Evolutionary conservation across 2,113 vertebrate genomes (phyloP).

Genomic region (Benthochromis sp.): DNA sequence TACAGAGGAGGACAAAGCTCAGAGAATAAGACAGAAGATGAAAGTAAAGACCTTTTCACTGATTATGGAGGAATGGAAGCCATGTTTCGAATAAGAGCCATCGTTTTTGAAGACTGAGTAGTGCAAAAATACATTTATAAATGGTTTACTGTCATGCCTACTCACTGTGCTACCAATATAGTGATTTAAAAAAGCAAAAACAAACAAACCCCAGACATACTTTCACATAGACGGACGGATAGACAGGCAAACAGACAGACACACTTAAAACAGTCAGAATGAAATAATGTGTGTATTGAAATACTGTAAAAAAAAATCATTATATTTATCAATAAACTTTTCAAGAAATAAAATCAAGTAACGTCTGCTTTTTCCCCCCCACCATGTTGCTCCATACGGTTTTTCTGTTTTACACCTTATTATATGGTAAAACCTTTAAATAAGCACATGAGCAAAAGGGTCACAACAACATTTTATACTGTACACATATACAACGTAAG

Average conservation of each 20-base stretch:
- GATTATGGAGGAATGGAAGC: slow-evolving; percentile 62
- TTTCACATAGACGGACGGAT: neutral
- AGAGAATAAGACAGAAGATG: neutral
- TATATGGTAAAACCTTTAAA: slow-evolving; percentile 9
- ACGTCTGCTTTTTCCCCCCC: neutral
- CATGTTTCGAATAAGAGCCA: slow-evolving; percentile 59
- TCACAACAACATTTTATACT: slow-evolving; percentile 53
- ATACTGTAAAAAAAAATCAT: slow-evolving; percentile 72
- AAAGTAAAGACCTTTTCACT: slow-evolving; percentile 49
- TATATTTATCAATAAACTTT: slow-evolving; percentile 77
- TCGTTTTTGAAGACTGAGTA: slow-evolving; percentile 19
- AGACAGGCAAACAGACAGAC: slow-evolving; percentile 32
- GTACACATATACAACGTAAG: slow-evolving; percentile 60
- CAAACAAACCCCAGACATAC: neutral
- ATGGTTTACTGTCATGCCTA: slow-evolving; percentile 37
- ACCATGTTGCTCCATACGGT: neutral
- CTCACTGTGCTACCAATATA: slow-evolving; percentile 53
- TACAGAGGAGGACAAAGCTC: neutral
- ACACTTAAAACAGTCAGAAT: slow-evolving; percentile 41
- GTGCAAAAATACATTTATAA: slow-evolving; percentile 2
- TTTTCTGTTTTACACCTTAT: neutral
- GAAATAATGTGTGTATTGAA: slow-evolving; percentile 59
- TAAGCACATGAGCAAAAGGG: slow-evolving; percentile 15
- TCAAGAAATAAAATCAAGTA: slow-evolving; percentile 49
- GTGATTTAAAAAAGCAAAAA: neutral